A percentile compares a stretch with the other conserved stretches of the same genome.
Evolutionary conservation across 2,888 invertebrate genomes (phyloP).

Genomic region (Dyspetes luteomarginatus): DNA sequence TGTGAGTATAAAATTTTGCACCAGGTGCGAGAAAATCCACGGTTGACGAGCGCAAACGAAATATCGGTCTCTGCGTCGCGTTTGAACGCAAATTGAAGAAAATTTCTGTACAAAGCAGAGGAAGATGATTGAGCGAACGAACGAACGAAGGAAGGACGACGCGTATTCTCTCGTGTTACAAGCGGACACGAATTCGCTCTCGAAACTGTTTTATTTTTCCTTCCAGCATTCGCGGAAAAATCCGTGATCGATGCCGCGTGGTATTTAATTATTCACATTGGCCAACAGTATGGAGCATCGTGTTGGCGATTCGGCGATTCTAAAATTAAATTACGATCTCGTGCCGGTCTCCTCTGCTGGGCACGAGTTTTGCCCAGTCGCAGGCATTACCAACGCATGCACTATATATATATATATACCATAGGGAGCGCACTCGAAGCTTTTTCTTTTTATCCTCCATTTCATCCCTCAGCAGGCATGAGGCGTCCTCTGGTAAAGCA

Average conservation of each 20-base stretch:
- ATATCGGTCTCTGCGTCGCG: slow-evolving; percentile 13
- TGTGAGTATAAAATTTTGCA: slow-evolving; percentile 20
- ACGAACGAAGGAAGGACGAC: background rate
- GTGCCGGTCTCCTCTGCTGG: background rate
- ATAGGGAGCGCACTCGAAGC: background rate
- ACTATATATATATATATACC: too few species aligned
- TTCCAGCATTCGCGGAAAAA: background rate
- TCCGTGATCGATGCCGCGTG: slow-evolving; percentile 11
- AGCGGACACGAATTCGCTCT: background rate
- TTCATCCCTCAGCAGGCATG: background rate
- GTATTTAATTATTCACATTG: slow-evolving; percentile 28
- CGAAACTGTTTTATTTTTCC: background rate
- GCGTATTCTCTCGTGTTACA: background rate
- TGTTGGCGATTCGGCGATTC: slow-evolving; percentile 6
- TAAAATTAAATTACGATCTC: slow-evolving; percentile 54
- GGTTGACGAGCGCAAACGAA: slow-evolving; percentile 25
- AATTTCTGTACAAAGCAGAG: background rate
- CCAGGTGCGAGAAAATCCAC: slow-evolving; percentile 41
- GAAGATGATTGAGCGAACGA: slow-evolving; percentile 36
- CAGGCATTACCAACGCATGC: too few species aligned
- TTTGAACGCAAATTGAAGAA: slow-evolving; percentile 1
- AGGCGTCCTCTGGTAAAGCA: background rate
- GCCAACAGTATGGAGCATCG: slow-evolving; percentile 10
- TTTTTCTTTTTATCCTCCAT: slow-evolving; percentile 32
- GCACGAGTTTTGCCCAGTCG: too few species aligned